These are phyloP conservation scores for Melanostoma scalare DNA, from an alignment of 2,888 invertebrate species.

Conservation along the genomic window DNA sequence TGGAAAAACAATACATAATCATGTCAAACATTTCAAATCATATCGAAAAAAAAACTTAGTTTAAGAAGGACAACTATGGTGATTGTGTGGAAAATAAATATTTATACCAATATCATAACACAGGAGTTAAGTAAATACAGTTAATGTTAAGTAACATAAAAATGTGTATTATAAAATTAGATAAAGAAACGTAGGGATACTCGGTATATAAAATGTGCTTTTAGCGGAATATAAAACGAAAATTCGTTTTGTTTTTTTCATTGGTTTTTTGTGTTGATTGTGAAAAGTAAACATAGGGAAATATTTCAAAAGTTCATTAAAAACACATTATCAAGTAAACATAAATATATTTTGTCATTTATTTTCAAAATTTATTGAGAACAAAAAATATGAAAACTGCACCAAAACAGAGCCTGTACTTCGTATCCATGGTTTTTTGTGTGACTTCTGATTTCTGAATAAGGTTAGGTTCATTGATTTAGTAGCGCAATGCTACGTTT, in stretches of 20 bases:
- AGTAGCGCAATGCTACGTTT: too few relatives aligned
- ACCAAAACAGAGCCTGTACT: too few relatives aligned
- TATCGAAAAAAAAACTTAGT: slow-evolving; percentile 19
- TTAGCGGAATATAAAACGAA: slow-evolving; percentile 58
- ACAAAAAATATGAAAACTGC: too few relatives aligned
- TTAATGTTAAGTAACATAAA: slow-evolving; percentile 26
- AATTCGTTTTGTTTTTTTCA: slow-evolving; percentile 11
- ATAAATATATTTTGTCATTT: too few relatives aligned
- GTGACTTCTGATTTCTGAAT: too few relatives aligned
- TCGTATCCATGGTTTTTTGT: too few relatives aligned
- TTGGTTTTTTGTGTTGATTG: slow-evolving; percentile 14
- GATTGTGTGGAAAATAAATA: slow-evolving; percentile 36
- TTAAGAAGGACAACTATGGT: slow-evolving; percentile 48
- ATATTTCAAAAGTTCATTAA: background rate
- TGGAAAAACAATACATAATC: slow-evolving; percentile 42
- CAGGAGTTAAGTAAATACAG: slow-evolving; percentile 24
- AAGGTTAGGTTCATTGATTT: too few relatives aligned
- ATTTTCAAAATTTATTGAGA: too few relatives aligned
- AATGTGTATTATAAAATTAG: slow-evolving; percentile 59
- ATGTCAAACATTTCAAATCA: slow-evolving; percentile 56
- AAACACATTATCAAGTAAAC: too few relatives aligned
- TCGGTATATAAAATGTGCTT: slow-evolving; percentile 73
- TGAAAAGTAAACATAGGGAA: background rate
- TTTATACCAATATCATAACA: slow-evolving; percentile 47
- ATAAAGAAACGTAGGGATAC: slow-evolving; percentile 57